Evolutionary conservation across 2,113 vertebrate species (phyloP).

Genomic region (Martes martes): DNA sequence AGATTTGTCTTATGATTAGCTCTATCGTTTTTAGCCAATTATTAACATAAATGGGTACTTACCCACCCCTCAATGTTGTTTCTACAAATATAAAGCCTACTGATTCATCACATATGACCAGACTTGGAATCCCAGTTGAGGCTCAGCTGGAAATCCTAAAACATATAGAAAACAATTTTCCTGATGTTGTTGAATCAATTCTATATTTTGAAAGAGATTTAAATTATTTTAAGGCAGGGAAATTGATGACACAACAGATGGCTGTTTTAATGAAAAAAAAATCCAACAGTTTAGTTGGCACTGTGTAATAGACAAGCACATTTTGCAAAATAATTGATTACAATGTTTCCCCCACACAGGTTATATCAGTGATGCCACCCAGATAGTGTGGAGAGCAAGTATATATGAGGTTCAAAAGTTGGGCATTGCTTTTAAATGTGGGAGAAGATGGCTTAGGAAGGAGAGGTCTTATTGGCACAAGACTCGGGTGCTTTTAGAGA

Average conservation of each 20-base stretch:
- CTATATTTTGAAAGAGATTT: neutral
- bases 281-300: neutral
- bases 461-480: neutral
- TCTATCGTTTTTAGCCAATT: neutral
- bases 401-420: neutral
- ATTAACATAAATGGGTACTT: neutral
- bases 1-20: neutral
- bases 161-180: neutral
- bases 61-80: neutral
- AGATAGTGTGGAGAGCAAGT: neutral
- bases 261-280: neutral
- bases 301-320: neutral
- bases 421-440: neutral
- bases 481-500: neutral
- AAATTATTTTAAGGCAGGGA: constrained; percentile 31
- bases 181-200: neutral
- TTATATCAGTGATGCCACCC: neutral
- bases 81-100: neutral
- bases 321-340: neutral
- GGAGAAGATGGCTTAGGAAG: neutral
- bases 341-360: neutral
- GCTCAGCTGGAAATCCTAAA: neutral
- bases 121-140: neutral
- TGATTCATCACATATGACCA: neutral
- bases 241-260: neutral